phyloP scores from a whole-genome alignment of 2,113 vertebrate species.

The Varanus salvator region DNA sequence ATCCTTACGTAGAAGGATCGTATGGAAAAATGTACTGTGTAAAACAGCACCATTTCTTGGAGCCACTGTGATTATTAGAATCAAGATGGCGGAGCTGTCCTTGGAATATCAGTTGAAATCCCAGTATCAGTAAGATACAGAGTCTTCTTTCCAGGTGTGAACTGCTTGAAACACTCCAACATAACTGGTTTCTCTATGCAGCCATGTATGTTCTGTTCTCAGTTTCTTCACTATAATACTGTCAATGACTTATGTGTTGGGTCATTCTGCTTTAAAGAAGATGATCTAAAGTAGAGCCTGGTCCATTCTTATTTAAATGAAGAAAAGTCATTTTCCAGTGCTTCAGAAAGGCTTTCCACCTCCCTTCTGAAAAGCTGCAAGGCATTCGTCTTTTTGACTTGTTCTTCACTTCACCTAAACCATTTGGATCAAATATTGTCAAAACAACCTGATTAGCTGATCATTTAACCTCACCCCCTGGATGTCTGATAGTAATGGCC shows the following conservation, averaged over 20 bases:
- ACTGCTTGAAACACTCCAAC: background rate
- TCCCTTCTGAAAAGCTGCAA: constrained; percentile 3
- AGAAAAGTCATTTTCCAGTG: background rate
- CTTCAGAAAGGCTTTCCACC: background rate
- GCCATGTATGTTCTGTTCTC: background rate
- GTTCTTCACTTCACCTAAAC: constrained; percentile 57
- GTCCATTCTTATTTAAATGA: constrained; percentile 16
- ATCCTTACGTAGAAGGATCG: background rate
- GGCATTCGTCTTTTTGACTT: background rate
- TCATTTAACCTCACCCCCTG: constrained; percentile 65
- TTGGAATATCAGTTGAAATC: background rate
- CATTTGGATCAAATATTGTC: constrained; percentile 38
- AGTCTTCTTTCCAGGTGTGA: background rate
- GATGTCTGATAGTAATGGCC: constrained; percentile 55
- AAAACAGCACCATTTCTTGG: background rate
- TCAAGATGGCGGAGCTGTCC: background rate
- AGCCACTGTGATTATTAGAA: background rate
- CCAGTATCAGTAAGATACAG: too few species aligned
- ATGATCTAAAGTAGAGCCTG: background rate
- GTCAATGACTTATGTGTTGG: background rate
- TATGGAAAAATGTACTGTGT: background rate
- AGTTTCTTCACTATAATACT: background rate
- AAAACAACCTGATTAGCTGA: constrained; percentile 69
- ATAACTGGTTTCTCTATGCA: background rate
- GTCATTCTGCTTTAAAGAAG: background rate